phyloP scores from a whole-genome alignment of 1,140 invertebrate genomes.

The Steinernema khuongi region DNA sequence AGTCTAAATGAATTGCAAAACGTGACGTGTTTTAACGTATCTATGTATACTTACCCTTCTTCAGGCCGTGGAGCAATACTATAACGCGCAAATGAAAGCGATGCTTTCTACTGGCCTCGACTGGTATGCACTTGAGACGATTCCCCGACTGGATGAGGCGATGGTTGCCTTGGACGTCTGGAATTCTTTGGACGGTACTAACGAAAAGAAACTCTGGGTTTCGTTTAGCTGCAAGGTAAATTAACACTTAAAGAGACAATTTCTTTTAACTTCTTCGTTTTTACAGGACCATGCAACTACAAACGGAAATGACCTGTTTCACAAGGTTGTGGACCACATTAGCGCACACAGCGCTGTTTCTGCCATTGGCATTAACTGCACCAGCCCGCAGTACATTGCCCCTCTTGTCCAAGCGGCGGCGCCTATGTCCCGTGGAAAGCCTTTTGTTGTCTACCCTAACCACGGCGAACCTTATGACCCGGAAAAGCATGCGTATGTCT shows the following conservation, averaged over 20 bases:
- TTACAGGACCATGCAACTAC: constrained; percentile 38
- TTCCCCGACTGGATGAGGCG: constrained; percentile 76
- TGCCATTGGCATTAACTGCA: constrained; percentile 80
- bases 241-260: background rate
- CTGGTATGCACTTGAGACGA: constrained; percentile 78
- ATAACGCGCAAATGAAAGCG: constrained; percentile 69
- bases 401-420: constrained; percentile 64
- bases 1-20: no score
- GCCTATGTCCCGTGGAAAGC: constrained; percentile 60
- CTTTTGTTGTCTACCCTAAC: constrained; percentile 71
- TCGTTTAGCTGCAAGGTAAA: constrained; percentile 43
- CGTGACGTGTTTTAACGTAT: no score
- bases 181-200: constrained; percentile 67
- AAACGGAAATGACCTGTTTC: constrained; percentile 38
- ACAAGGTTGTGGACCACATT: constrained; percentile 25
- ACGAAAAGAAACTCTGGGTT: constrained; percentile 68
- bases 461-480: constrained; percentile 67
- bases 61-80: no score
- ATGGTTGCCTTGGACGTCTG: constrained; percentile 73
- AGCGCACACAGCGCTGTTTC: constrained; percentile 64
- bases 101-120: constrained; percentile 74
- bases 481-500: constrained; percentile 41
- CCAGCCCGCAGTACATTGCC: constrained; percentile 66
- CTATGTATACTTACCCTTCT: no score
- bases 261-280: constrained; percentile 21